Base-by-base conservation (phyloP, 2,113 vertebrate species). In the Phocoena sinus region DNA sequence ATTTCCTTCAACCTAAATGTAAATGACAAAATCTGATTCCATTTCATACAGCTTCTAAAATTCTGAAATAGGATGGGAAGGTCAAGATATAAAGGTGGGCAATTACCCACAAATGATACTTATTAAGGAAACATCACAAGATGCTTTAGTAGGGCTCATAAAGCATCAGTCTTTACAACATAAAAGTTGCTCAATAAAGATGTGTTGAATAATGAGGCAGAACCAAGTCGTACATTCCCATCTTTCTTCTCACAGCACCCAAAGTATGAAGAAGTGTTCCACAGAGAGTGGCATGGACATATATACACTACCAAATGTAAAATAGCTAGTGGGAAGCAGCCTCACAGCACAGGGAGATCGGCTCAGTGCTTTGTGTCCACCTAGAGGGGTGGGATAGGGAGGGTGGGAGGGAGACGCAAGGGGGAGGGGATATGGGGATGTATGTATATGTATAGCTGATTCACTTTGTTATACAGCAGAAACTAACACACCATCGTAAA, bases 1-100 rank as follows among this genome's bases (percentile, higher is more conserved):
- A 94, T 98, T 98, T 98, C 83, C 67, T 98, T 92, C 17, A 58
- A 79, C 28, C 23, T 65, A 63, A 85, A 50, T 60, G 6, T 28
- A 94, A 96, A 60, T 79, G 28, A 58, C 23, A 89, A 89, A 89
- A 85, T 79, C 36, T 84, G 23, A 85, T 88, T 94, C 21, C 7
- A 50, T 93, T 33, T 94, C 23, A 23, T 58, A 56, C 0, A 91
- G 28, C 26, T 70, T 38, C 17, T 82, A 56, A 76, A 82, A 86
- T 81, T 94, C 17, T 82, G n/a, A 95, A 89, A 85, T 71, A 85
- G 12, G 10, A 86, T 79, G 33, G 23, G 6, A 91, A 47, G 25
- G 0, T 44, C 5, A 89, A 56, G n/a, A 1, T 58, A 25, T 41
- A 58, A 44, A 80, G 33, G 38, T 67, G 15, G 14, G 36, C 70